Conservation (phyloP, 2,888 invertebrate genomes). For the Lydus trimaculatus region DNA sequence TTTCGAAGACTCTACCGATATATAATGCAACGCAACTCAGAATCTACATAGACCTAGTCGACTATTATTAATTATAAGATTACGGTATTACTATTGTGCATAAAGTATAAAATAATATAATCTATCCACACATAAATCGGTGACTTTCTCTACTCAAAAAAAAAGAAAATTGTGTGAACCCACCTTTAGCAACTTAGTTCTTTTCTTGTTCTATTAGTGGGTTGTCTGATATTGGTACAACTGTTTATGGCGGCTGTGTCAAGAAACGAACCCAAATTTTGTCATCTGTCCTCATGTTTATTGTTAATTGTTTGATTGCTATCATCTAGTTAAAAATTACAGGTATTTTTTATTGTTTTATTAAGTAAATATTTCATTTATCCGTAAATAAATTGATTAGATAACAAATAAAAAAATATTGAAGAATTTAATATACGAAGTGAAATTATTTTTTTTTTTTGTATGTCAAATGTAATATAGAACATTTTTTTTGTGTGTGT, state of each 20-base stretch:
- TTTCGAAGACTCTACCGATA: too few relatives aligned
- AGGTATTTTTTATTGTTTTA: conserved; percentile 19
- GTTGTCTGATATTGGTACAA: conserved; percentile 12
- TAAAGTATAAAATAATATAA: too few relatives aligned
- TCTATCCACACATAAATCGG: too few relatives aligned
- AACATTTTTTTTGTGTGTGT: neutral
- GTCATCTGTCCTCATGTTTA: conserved; percentile 38
- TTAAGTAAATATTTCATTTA: conserved; percentile 9
- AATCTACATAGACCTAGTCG: too few relatives aligned
- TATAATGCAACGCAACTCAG: too few relatives aligned
- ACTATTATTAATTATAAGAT: too few relatives aligned
- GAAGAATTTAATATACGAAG: neutral
- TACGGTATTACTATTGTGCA: too few relatives aligned
- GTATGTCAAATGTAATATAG: neutral
- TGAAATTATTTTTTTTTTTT: neutral
- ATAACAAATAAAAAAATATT: neutral
- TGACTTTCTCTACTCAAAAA: too few relatives aligned
- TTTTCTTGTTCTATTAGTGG: neutral
- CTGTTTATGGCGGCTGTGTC: conserved; percentile 31
- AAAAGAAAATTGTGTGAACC: neutral
- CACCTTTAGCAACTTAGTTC: neutral
- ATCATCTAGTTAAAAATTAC: conserved; percentile 22
- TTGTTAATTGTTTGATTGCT: conserved; percentile 27
- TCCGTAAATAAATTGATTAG: neutral
- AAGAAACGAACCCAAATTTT: conserved; percentile 33